Conservation (phyloP, 2,888 invertebrate species). For the Pinctada fucata region DNA sequence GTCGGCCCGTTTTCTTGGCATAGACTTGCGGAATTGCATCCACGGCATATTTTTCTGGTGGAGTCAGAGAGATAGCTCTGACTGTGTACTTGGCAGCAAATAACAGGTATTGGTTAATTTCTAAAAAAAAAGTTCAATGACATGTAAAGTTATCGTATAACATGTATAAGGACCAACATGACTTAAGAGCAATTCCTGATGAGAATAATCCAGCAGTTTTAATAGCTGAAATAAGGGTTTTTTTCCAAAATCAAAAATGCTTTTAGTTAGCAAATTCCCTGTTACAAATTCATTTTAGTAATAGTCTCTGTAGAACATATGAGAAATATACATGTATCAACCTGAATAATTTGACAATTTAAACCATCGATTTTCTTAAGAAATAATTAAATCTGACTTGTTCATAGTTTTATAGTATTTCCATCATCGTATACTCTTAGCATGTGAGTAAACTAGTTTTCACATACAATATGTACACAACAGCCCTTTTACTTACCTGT, state of each 20-base stretch:
- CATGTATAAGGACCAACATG: too few relatives aligned
- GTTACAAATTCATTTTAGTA: not conserved
- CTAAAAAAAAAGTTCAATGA: conserved; percentile 65
- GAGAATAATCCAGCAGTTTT: not conserved
- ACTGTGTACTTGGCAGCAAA: conserved; percentile 97
- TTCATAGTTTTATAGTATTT: too few relatives aligned
- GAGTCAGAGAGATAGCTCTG: conserved; percentile 83
- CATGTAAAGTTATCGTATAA: too few relatives aligned
- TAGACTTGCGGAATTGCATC: conserved; percentile 97
- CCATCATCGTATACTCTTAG: too few relatives aligned
- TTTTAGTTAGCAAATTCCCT: not conserved
- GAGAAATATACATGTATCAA: too few relatives aligned
- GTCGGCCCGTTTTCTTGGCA: conserved; percentile 79
- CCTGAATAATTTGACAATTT: too few relatives aligned
- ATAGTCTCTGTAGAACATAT: not conserved
- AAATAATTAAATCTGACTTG: too few relatives aligned
- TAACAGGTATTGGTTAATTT: conserved; percentile 92
- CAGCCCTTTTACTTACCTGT: conserved; percentile 77
- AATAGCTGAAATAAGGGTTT: not conserved
- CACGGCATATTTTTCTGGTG: conserved; percentile 71
- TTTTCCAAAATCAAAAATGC: not conserved
- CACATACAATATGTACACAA: not conserved
- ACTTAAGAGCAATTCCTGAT: not conserved
- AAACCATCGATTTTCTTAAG: too few relatives aligned
- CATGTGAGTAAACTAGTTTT: too few relatives aligned